Conservation (phyloP, 2,888 invertebrate genomes). For the Temnothorax unifasciatus region DNA sequence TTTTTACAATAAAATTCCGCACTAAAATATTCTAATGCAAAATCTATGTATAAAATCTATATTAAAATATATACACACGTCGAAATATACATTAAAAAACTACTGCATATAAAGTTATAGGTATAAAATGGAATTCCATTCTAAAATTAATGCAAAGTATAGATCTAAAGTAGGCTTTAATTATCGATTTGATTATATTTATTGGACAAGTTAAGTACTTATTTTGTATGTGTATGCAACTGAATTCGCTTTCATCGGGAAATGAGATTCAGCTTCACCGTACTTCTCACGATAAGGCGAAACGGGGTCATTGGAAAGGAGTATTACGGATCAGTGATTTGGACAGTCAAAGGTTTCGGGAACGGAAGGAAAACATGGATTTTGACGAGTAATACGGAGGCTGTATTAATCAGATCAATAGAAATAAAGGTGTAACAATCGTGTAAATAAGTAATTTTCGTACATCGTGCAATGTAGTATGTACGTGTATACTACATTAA, state of each 20-base stretch:
- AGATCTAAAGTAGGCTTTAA: background rate
- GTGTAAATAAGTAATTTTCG: background rate
- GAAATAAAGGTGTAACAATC: background rate
- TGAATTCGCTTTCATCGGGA: conserved; percentile 75
- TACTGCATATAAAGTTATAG: background rate
- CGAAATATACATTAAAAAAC: background rate
- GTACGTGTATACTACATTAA: background rate
- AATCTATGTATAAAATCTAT: background rate
- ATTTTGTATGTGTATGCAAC: conserved; percentile 41
- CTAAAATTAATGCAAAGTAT: background rate
- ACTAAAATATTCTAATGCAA: background rate
- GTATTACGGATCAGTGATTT: conserved; percentile 46
- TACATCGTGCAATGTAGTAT: background rate
- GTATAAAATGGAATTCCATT: background rate
- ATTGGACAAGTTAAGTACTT: background rate
- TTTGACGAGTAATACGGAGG: conserved; percentile 12
- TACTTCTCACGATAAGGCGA: conserved; percentile 61
- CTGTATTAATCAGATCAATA: background rate
- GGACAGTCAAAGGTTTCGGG: conserved; percentile 19
- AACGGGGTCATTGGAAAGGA: conserved; percentile 53
- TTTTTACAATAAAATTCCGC: background rate
- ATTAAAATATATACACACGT: background rate
- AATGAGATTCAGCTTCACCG: conserved; percentile 66
- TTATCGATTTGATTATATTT: conserved; percentile 3
- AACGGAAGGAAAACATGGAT: conserved; percentile 12